These are phyloP conservation scores for Dinomys branickii DNA, from an alignment of 2,113 vertebrate species.

Conservation along the genomic window DNA sequence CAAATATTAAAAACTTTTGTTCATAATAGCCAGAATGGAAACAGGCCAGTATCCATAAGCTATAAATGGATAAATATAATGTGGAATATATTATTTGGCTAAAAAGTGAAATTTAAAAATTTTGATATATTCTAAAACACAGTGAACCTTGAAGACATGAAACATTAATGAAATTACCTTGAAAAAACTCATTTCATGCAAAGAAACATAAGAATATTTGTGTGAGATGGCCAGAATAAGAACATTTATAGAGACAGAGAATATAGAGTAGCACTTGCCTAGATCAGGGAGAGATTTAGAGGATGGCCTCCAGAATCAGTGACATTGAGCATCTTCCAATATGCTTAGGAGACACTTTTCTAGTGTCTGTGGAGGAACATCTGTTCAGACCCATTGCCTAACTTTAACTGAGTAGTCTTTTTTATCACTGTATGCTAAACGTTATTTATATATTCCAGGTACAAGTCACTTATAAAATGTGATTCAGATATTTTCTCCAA, in stretches of 20 bases:
- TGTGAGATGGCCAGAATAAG: not conserved
- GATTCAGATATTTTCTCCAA: not conserved
- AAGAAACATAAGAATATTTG: not conserved
- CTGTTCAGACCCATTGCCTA: not conserved
- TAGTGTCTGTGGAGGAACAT: not conserved
- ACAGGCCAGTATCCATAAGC: not conserved
- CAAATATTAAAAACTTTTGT: not conserved
- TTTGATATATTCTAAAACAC: not conserved
- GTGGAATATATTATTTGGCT: not conserved
- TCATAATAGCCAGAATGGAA: not conserved
- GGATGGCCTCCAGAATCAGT: not conserved
- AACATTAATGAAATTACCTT: not conserved
- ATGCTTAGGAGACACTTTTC: not conserved
- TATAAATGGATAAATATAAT: not conserved
- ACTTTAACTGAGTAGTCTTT: not conserved
- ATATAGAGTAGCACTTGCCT: not conserved
- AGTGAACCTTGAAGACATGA: not conserved
- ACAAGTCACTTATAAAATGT: not conserved
- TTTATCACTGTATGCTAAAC: not conserved
- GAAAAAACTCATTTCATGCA: not conserved
- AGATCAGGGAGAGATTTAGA: not conserved
- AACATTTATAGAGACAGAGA: not conserved
- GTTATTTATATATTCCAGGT: not conserved
- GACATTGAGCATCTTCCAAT: not conserved
- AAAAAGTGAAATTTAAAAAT: not conserved